Evolutionary conservation across 2,113 vertebrate species (phyloP).

Genomic region (Natator depressus): DNA sequence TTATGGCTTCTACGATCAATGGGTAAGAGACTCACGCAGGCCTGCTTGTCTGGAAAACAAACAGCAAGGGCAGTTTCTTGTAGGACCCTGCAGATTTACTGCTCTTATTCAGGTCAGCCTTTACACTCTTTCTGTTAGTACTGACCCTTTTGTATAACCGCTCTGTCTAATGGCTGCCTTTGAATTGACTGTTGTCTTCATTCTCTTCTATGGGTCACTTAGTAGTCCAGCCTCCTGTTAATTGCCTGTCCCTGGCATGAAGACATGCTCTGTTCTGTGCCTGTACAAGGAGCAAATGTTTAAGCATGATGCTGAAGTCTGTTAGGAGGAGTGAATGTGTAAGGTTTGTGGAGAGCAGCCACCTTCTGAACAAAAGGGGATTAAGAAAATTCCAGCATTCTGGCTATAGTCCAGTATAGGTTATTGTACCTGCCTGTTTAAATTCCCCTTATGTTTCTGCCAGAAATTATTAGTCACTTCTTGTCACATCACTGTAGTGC

Average conservation of each 20-base stretch:
- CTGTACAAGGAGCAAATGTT: not conserved
- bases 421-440: not conserved
- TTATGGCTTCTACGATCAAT: conserved; percentile 98
- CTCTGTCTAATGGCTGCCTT: not conserved
- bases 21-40: conserved; percentile 79
- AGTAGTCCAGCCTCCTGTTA: not conserved
- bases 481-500: not conserved
- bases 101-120: not conserved
- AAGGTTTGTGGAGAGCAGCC: not conserved
- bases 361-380: not conserved
- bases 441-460: not conserved
- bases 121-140: not conserved
- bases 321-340: not conserved
- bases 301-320: not conserved
- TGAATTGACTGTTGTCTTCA: not conserved
- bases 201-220: not conserved
- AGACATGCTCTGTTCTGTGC: not conserved
- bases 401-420: not conserved
- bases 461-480: not conserved
- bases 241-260: not conserved
- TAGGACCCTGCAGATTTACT: not conserved
- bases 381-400: not conserved
- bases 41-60: not conserved
- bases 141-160: not conserved
- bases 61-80: not conserved